phyloP scores from a whole-genome alignment of 2,888 invertebrate genomes.

The Cancer borealis region DNA sequence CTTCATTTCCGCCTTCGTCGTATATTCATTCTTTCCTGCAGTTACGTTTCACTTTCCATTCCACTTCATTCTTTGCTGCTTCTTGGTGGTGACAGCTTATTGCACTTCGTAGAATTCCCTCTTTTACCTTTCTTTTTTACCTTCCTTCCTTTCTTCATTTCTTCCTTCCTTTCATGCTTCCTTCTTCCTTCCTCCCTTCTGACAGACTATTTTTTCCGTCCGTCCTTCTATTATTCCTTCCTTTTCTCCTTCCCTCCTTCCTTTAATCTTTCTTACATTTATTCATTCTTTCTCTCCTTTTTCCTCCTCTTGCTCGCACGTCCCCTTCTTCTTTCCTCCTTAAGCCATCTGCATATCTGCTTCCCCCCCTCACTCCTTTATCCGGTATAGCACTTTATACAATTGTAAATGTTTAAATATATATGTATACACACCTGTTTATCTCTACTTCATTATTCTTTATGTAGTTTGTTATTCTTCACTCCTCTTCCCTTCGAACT shows the following conservation, averaged over 20 bases:
- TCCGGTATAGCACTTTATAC: neutral
- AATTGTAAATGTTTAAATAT: neutral
- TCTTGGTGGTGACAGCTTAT: neutral
- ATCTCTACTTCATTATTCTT: neutral
- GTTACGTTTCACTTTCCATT: neutral
- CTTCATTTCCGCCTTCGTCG: neutral
- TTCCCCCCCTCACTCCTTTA: neutral
- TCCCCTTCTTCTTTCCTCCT: neutral
- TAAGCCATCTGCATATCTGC: neutral
- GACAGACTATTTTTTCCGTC: neutral
- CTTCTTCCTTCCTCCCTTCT: neutral
- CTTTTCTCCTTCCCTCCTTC: neutral
- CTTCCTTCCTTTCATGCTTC: neutral
- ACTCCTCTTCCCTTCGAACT: neutral
- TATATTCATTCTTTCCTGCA: neutral
- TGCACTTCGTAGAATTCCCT: neutral
- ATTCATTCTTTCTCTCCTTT: conserved; percentile 10
- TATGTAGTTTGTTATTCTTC: neutral
- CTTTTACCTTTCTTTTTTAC: neutral
- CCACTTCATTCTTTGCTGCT: neutral
- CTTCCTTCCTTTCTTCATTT: neutral
- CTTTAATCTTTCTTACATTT: neutral
- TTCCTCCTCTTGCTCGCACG: neutral
- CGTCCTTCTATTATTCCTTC: neutral
- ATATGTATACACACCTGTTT: conserved; percentile 44